Base-by-base conservation (phyloP, 2,113 vertebrate species). In the Propithecus coquereli region DNA sequence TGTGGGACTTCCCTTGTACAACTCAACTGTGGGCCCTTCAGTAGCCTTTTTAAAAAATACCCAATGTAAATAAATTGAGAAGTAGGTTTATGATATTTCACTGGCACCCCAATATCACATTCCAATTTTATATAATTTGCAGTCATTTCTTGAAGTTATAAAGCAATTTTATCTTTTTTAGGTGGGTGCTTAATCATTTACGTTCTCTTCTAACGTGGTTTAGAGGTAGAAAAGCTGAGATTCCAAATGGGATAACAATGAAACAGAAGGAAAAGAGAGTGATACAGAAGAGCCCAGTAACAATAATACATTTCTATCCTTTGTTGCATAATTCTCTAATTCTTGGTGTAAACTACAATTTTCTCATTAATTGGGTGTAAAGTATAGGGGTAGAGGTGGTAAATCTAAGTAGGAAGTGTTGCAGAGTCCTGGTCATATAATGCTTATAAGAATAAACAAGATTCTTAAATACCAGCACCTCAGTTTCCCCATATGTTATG, bases 21-120 rank as follows among this genome's bases (percentile, higher is more conserved):
- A 74, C 13, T 77, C 87, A 45, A 84, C 84, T 86, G 94, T 45
- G 22, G 32, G 68, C 77, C 40, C 96, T 91, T 88, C 92, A 85
- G 97, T 34, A 32, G 16, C 10, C 17, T 0, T 71, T 89, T 91
- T 43, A 66, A 0, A 52, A 37, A 77, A 79, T 17, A 70, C 61
- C 54, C 47, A 90, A 17, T 59, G 32, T 81, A 82, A 83, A 81
- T 68, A 82, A 71, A 47, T 12, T 17, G 40, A 92, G 94, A 92
- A 77, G 22, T 2, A 30, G 20, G 89, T 70, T 91, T 87, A 7
- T 9, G 11, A 47, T 81, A 43, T 94, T 74, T 11, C 71, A 30
- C 65, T 13, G 50, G n/a, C 18, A 54, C 43, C 92, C 88, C n/a
- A 34, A 92, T 30, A 32, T 8, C 20, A 54, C 96, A 50, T 90